Conservation (phyloP, 2,888 invertebrate genomes). For the Drosophila colorata region DNA sequence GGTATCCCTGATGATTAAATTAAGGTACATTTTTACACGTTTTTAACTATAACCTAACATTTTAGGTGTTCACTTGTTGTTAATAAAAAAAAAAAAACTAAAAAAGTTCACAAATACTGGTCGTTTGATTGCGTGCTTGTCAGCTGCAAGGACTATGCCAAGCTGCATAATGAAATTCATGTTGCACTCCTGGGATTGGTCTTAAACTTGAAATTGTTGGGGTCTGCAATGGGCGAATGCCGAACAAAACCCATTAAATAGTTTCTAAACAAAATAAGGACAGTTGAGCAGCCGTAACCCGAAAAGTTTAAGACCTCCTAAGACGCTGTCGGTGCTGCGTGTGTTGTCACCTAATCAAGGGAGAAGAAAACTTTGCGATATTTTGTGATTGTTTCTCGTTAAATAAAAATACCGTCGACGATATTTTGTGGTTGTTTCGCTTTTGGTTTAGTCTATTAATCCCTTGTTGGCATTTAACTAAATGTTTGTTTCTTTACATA, state of each 20-base stretch:
- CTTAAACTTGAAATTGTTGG: conserved; percentile 48
- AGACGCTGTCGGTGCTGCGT: conserved; percentile 11
- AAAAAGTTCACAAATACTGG: conserved; percentile 18
- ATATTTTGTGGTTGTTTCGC: conserved; percentile 46
- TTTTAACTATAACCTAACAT: conserved; percentile 1
- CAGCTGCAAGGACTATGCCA: conserved; percentile 17
- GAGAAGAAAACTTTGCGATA: conserved; percentile 51
- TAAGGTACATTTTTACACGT: neutral
- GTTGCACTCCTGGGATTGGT: conserved; percentile 53
- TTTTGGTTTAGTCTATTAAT: conserved; percentile 60
- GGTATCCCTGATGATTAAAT: neutral
- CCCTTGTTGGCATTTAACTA: conserved; percentile 65
- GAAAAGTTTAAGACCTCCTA: conserved; percentile 26
- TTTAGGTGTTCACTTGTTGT: conserved; percentile 9
- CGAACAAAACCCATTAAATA: conserved; percentile 60
- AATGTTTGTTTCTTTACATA: conserved; percentile 52
- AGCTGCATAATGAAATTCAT: conserved; percentile 61
- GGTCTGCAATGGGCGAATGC: conserved; percentile 39
- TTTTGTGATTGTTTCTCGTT: conserved; percentile 71
- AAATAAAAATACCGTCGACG: conserved; percentile 58
- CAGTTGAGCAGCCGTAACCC: conserved; percentile 29
- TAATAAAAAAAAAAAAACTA: conserved; percentile 19
- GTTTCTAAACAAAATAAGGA: conserved; percentile 59
- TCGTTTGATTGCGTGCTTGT: conserved; percentile 50
- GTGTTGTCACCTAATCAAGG: conserved; percentile 59